Conservation (phyloP, 2,888 invertebrate genomes). For the Diachrysia chrysitis region DNA sequence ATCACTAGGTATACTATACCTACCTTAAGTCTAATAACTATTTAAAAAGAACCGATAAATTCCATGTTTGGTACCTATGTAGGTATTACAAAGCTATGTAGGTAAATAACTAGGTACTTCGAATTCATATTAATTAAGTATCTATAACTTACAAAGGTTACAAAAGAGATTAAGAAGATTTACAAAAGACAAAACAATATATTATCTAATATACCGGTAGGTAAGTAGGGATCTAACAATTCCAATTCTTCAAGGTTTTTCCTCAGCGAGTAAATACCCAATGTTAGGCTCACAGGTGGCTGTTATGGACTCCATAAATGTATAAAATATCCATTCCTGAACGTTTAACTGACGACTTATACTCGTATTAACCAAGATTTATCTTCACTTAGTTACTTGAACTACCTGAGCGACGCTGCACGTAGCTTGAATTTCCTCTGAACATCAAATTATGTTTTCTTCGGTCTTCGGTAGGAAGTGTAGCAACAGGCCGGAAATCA, state of each 20-base stretch:
- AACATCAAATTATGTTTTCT: slow-evolving; percentile 3
- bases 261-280: background rate
- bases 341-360: slow-evolving; percentile 17
- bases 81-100: too few relatives aligned
- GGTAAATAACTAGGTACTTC: too few relatives aligned
- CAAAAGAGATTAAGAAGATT: too few relatives aligned
- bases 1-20: too few relatives aligned
- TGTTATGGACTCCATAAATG: slow-evolving; percentile 4
- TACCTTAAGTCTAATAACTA: too few relatives aligned
- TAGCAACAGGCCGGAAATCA: slow-evolving; percentile 4
- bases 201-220: too few relatives aligned
- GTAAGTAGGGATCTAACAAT: background rate
- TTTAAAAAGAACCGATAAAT: too few relatives aligned
- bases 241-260: background rate
- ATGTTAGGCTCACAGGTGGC: background rate
- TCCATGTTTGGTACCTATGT: too few relatives aligned
- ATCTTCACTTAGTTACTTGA: slow-evolving; percentile 4
- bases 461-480: background rate
- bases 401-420: slow-evolving; percentile 4
- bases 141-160: too few relatives aligned
- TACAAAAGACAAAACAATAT: too few relatives aligned
- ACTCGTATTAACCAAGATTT: background rate
- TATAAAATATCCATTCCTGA: slow-evolving; percentile 2
- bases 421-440: background rate
- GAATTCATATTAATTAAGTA: too few relatives aligned